Base-by-base conservation (phyloP, 2,797 vertebrate genomes). In the Premnoplex brunnescens region DNA sequence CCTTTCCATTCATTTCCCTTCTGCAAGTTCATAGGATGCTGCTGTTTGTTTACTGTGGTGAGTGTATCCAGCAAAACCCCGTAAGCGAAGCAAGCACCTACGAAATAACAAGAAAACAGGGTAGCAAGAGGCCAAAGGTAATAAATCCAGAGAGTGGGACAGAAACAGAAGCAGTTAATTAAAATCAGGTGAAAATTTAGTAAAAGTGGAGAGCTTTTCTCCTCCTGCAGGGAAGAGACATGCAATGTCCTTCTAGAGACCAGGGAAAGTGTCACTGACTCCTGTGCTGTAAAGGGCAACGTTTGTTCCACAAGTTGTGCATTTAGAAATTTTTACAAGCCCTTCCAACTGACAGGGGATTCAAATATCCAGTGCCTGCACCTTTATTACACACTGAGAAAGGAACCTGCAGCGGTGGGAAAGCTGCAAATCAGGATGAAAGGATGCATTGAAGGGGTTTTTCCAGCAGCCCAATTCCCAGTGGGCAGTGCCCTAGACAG, bases 401-500 rank as follows among this genome's bases (percentile, higher is more conserved):
- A 88, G 41, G 64, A 83, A 89, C 62, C 37, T 74, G 37, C 39
- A 54, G 69, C 78, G 36, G 69, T 73, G 54, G 85, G 51, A 86
- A 89, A 86, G 76, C 24, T 78, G 76, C 52, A 75, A 60, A 68
- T 41, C 54, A 24, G 17, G 73, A 86, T 69, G 63, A 94, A 95
- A 87, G 49, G 76, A 32, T 16, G 88, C 20, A 75, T 2, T 86
- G 56, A 88, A 74, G 82, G 80, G 83, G 63, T 89, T 92, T 90
- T 91, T 75, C 79, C 91, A 90, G 76, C 39, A 75, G 89, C 46
- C 79, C 66, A 39, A 95, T 94, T 94, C 76, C 58, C 69, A 58
- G 76, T 28, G 78, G 56, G 85, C 43, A 91, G 80, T 4, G 3
- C 68, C 66, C 71, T 63, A 58, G 18, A 28, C 74, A 82, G 39